phyloP scores from a whole-genome alignment of 2,113 vertebrate genomes.

The Aspiorhynchus laticeps region DNA sequence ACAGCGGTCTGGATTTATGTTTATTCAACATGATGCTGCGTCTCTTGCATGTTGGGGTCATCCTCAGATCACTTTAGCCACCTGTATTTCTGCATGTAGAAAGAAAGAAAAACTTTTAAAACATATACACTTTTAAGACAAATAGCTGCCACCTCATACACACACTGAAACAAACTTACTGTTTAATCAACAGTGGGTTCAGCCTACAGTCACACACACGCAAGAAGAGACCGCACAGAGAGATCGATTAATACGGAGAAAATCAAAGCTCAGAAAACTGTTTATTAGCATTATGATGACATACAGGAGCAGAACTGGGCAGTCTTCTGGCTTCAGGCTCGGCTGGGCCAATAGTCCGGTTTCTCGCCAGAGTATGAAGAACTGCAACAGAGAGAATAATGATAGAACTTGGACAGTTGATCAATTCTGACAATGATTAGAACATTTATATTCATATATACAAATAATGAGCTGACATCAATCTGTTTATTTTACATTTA shows the following conservation, averaged over 20 bases:
- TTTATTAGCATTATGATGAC: slow-evolving; percentile 1
- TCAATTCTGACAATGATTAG: neutral
- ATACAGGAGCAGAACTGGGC: slow-evolving; percentile 55
- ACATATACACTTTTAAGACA: neutral
- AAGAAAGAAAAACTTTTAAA: neutral
- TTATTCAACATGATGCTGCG: neutral
- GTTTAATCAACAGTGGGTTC: slow-evolving; percentile 59
- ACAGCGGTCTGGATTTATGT: neutral
- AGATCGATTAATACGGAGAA: neutral
- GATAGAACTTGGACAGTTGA: neutral
- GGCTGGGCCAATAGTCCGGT: slow-evolving; percentile 57
- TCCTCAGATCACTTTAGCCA: neutral
- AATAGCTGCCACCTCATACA: neutral
- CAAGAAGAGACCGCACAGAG: slow-evolving; percentile 11
- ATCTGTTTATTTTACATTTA: neutral
- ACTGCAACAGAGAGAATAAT: slow-evolving; percentile 54
- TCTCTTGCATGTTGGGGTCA: neutral
- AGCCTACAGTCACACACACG: slow-evolving; percentile 43
- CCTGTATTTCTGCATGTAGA: neutral
- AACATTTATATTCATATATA: neutral
- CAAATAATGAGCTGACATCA: neutral
- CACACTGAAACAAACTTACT: slow-evolving; percentile 47
- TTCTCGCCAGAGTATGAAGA: slow-evolving; percentile 64
- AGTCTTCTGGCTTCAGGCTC: slow-evolving; percentile 56
- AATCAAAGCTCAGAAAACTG: neutral